Percentiles rank a stretch among this genome's conserved stretches.
phyloP scores from a whole-genome alignment of 2,797 vertebrate genomes.

The Danio albolineatus region DNA sequence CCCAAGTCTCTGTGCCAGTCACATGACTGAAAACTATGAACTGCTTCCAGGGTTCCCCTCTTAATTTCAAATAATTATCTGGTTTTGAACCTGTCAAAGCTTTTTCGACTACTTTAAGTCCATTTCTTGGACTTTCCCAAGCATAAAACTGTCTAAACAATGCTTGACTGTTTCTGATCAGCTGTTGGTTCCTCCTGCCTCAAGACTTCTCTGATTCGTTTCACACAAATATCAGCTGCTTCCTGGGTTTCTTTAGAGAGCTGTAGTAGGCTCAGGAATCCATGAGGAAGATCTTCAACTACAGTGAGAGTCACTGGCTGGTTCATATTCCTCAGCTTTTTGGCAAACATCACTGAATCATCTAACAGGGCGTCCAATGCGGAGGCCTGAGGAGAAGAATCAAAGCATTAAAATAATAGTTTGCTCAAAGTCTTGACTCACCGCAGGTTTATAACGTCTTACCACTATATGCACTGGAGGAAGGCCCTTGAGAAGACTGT shows the following conservation, averaged over 20 bases:
- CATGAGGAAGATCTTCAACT: constrained; percentile 89
- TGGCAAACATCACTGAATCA: constrained; percentile 91
- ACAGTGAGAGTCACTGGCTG: constrained; percentile 84
- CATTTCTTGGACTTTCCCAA: not conserved
- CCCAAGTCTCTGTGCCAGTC: too few relatives aligned
- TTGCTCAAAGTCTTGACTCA: not conserved
- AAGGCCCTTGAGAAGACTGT: constrained; percentile 81
- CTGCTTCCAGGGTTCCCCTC: not conserved
- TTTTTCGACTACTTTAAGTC: not conserved
- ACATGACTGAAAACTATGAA: too few relatives aligned
- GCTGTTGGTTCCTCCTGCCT: not conserved
- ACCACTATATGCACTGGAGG: constrained; percentile 90
- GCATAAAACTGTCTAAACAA: not conserved
- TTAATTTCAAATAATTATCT: not conserved
- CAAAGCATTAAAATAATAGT: not conserved
- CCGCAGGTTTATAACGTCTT: constrained; percentile 61
- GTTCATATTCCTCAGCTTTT: constrained; percentile 81
- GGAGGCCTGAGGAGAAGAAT: constrained; percentile 77
- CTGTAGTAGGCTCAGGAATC: constrained; percentile 86
- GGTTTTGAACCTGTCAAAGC: not conserved
- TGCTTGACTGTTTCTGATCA: constrained; percentile 54
- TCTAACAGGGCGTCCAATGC: constrained; percentile 90
- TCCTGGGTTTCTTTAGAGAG: constrained; percentile 85
- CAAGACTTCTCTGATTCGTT: constrained; percentile 79
- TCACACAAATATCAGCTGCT: constrained; percentile 78